These are phyloP conservation scores for Periophthalmodon schlosseri DNA, from an alignment of 2,113 vertebrate genomes.

Conservation along the genomic window DNA sequence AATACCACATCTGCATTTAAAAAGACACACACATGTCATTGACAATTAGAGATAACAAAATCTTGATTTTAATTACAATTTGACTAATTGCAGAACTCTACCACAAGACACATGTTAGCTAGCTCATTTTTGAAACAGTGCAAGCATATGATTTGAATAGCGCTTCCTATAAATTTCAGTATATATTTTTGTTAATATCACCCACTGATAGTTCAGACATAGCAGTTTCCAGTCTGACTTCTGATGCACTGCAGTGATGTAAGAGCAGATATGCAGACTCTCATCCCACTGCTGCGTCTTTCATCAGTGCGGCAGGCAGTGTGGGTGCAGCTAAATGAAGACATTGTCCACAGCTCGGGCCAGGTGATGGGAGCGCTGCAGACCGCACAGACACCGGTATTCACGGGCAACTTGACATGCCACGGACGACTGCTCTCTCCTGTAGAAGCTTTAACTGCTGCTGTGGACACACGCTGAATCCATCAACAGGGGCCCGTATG, in stretches of 20 bases:
- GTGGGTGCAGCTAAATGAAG: conserved; percentile 12
- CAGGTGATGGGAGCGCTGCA: conserved; percentile 52
- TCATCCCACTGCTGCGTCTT: conserved; percentile 21
- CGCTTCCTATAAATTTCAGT: no score
- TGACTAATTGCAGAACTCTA: no score
- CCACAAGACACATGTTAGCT: no score
- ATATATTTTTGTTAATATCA: no score
- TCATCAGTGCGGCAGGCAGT: conserved; percentile 16
- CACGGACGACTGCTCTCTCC: conserved; percentile 15
- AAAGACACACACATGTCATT: no score
- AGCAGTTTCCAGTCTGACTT: not conserved
- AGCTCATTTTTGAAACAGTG: no score
- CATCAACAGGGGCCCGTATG: not conserved
- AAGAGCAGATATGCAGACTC: conserved; percentile 25
- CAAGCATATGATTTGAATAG: no score
- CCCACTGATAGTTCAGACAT: no score
- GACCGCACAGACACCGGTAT: conserved; percentile 40
- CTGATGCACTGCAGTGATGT: conserved; percentile 1
- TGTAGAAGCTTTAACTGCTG: conserved; percentile 8
- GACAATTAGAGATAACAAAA: no score
- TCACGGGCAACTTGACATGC: conserved; percentile 15
- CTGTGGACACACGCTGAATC: not conserved
- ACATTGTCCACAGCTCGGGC: conserved; percentile 38
- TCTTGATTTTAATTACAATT: no score
- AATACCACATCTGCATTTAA: no score